Evolutionary conservation across 2,797 vertebrate genomes (phyloP).

Genomic region (Myripristis jacobus): DNA sequence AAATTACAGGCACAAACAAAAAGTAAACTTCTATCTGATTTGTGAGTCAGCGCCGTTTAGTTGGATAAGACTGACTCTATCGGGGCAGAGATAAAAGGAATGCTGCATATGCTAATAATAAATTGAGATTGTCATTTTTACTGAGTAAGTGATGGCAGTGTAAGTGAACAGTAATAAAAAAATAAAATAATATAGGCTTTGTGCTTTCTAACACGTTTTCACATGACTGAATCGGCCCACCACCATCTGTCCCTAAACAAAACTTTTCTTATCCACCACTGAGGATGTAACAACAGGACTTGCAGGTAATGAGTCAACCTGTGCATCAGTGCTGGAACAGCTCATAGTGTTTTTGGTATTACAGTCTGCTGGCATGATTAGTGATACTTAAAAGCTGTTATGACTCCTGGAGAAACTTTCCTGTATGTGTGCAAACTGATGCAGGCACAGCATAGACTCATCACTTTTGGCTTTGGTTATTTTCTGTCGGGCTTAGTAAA

Average conservation of each 20-base stretch:
- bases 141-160: not conserved
- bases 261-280: conserved; percentile 46
- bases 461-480: conserved; percentile 26
- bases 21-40: not conserved
- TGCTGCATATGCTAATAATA: conserved; percentile 1
- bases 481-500: conserved; percentile 24
- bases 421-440: conserved; percentile 68
- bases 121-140: not conserved
- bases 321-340: conserved; percentile 42
- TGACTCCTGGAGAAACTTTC: conserved; percentile 65
- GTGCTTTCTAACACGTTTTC: not conserved
- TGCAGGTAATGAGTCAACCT: conserved; percentile 58
- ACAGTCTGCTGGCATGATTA: conserved; percentile 61
- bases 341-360: conserved; percentile 50
- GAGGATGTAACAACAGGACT: conserved; percentile 43
- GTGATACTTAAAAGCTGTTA: conserved; percentile 62
- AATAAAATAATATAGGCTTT: conserved; percentile 7
- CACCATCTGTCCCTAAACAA: conserved; percentile 32
- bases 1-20: not conserved
- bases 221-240: conserved; percentile 20
- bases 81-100: not conserved
- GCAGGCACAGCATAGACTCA: conserved; percentile 27
- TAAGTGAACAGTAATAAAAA: not conserved
- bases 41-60: not conserved
- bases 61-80: not conserved